Evolutionary conservation across 2,113 vertebrate genomes (phyloP).

Genomic region (Gasterosteus nipponicus): DNA sequence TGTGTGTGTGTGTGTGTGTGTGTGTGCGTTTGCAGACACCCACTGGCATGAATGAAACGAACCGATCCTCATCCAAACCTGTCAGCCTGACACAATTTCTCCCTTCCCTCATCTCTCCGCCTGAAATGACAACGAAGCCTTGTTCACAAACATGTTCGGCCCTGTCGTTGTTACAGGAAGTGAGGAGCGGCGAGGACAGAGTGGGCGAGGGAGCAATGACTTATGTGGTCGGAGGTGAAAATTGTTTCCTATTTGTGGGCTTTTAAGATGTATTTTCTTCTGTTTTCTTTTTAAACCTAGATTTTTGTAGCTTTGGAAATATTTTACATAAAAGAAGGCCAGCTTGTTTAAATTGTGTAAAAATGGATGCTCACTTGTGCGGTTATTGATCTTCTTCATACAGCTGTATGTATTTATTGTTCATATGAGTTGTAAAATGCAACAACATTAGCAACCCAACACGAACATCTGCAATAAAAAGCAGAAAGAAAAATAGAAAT

Average conservation of each 20-base stretch:
- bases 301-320: not conserved
- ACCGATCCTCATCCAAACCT: slow-evolving; percentile 21
- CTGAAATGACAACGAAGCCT: slow-evolving; percentile 29
- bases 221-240: slow-evolving; percentile 6
- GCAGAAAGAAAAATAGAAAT: not conserved
- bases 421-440: too few species aligned
- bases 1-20: not conserved
- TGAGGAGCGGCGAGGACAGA: not conserved
- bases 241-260: not conserved
- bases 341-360: not conserved
- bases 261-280: not conserved
- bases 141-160: slow-evolving; percentile 25
- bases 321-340: not conserved
- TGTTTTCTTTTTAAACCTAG: not conserved
- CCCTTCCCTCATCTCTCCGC: not conserved
- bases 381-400: not conserved
- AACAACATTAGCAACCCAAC: too few species aligned
- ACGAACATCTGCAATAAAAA: too few species aligned
- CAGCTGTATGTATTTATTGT: not conserved
- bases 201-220: not conserved
- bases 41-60: slow-evolving; percentile 52
- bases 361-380: not conserved
- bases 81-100: slow-evolving; percentile 30
- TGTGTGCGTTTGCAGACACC: not conserved
- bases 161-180: slow-evolving; percentile 10